These are phyloP conservation scores for Lepidotrigona ventralis DNA, from an alignment of 1,140 invertebrate species.

Conservation along the genomic window DNA sequence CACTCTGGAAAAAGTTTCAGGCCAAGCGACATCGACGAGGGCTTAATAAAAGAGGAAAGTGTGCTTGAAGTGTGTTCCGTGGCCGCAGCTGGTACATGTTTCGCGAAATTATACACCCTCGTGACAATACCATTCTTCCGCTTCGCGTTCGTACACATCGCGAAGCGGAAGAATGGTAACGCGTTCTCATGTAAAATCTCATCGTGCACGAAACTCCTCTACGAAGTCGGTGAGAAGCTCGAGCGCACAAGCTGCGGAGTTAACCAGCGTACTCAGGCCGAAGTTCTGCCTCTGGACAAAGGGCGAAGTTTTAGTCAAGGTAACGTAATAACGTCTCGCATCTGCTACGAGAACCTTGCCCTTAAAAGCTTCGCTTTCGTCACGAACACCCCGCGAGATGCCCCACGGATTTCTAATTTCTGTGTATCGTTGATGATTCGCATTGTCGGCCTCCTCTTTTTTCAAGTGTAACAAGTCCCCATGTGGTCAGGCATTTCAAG, in stretches of 20 bases:
- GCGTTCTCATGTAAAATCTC: slow-evolving; percentile 4
- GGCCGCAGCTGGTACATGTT: background rate
- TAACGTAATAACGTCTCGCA: slow-evolving; percentile 39
- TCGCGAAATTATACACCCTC: background rate
- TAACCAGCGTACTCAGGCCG: slow-evolving; percentile 23
- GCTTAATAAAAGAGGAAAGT: background rate
- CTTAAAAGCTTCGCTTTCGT: slow-evolving; percentile 44
- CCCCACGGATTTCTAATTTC: background rate
- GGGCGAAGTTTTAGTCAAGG: slow-evolving; percentile 42
- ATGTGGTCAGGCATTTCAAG: too few species aligned
- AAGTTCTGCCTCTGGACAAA: slow-evolving; percentile 18
- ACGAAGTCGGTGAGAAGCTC: slow-evolving; percentile 5
- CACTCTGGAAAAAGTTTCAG: background rate
- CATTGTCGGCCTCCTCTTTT: background rate
- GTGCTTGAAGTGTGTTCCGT: background rate
- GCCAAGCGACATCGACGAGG: background rate
- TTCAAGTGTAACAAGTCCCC: too few species aligned
- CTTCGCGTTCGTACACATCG: too few species aligned
- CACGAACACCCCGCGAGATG: background rate
- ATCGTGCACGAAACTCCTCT: background rate
- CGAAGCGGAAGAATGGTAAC: too few species aligned
- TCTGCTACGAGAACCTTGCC: background rate
- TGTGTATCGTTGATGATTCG: slow-evolving; percentile 9
- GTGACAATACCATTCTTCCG: background rate
- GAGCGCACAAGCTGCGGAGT: background rate